phyloP scores from a whole-genome alignment of 2,113 vertebrate genomes.

The Semnopithecus entellus region DNA sequence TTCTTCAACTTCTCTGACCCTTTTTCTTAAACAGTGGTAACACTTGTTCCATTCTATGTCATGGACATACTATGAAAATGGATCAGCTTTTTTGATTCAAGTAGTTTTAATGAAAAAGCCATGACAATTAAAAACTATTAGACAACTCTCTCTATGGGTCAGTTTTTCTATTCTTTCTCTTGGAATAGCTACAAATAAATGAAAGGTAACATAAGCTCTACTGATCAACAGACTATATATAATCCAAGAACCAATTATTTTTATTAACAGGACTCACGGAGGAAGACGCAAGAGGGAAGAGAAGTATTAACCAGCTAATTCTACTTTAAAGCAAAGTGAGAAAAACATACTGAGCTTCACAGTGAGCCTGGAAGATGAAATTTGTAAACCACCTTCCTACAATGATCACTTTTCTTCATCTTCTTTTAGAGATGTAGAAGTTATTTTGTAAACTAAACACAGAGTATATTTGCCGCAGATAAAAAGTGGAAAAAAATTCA shows the following conservation, averaged over 20 bases:
- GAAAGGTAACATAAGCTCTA: neutral
- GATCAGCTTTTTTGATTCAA: neutral
- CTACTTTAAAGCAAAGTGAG: neutral
- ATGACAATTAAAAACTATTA: conserved; percentile 2
- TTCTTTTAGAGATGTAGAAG: conserved; percentile 2
- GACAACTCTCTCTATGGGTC: neutral
- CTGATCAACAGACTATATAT: neutral
- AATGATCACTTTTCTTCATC: neutral
- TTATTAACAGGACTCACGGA: neutral
- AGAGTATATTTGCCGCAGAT: neutral
- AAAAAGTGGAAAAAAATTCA: neutral
- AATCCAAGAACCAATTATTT: conserved; percentile 31
- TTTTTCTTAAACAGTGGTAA: neutral
- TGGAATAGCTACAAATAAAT: neutral
- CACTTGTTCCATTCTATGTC: neutral
- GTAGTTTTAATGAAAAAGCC: neutral
- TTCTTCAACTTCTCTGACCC: neutral
- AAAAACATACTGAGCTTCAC: neutral
- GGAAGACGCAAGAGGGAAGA: neutral
- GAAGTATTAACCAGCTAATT: neutral
- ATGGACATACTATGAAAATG: neutral
- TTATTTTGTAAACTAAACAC: conserved; percentile 34
- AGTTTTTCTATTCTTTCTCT: neutral
- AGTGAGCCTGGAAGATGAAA: conserved; percentile 22
- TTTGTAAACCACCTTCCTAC: neutral